Evolutionary conservation across 2,888 invertebrate genomes (phyloP), one percentile per base, ranked within the genome.

Genomic region (Agrotis exclamationis): DNA sequence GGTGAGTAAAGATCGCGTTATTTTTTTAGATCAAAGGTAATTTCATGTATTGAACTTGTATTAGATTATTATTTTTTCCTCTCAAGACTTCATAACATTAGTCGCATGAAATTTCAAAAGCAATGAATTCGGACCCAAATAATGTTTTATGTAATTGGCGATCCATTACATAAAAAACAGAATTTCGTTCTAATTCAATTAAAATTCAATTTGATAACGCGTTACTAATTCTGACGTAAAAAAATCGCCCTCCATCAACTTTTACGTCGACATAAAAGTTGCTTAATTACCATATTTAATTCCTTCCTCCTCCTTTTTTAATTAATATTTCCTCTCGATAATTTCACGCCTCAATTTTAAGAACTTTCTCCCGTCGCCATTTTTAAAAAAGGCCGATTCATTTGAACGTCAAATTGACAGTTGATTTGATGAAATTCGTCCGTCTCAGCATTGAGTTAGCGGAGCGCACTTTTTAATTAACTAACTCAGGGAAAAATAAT

Each of bases 301-400:
- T 70, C 70, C 16, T 65, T 24, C 50, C 59, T 20, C 28, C n/a
- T 28, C 24, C 22, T 18, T 24, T 74, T 70, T 70, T 77, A 71
- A 80, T 79, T 75, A 79, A 75, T 66, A 66, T 70, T 63, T 77
- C 75, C 63, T 70, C 74, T 71, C 70, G 50, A 76, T 70, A 75
- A 77, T 72, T 80, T 75, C 47, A 39, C 67, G 76, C 60, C 65
- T 50, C 24, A 56, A 56, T 51, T 82, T 73, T 56, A 28, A 63
- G 24, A 73, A 70, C 59, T 82, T 84, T 70, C 64, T 75, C 59
- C 22, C 14, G 33, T 20, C 33, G 56, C 57, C 68, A 63, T 84
- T 84, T 33, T 75, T 82, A 82, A 82, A 71, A 84, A 74, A 64
- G 50, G 57, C 65, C 47, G 66, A 77, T 84, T 82, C 76, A 58